Percentiles rank a stretch among this genome's conserved stretches.
Conservation (phyloP, 2,113 vertebrate genomes). For the Nothobranchius kuhntae region DNA sequence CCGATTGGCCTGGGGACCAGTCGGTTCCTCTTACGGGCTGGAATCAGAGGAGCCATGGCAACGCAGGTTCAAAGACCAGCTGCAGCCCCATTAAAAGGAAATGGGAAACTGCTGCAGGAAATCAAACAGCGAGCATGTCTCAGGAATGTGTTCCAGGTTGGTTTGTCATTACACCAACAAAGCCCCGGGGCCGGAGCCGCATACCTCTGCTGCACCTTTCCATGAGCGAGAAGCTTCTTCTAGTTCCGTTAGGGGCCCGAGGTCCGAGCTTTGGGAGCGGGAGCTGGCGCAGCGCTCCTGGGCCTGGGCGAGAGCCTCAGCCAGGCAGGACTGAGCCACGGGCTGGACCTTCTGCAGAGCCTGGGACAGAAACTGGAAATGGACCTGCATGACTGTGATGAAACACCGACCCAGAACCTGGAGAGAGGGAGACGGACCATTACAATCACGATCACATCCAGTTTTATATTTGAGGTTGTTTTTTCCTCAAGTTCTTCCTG, state of each 20-base stretch:
- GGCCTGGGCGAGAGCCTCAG: conserved; percentile 86
- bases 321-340: conserved; percentile 93
- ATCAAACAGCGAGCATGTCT: conserved; percentile 43
- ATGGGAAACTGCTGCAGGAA: conserved; percentile 59
- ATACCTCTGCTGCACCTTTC: conserved; percentile 94
- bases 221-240: conserved; percentile 93
- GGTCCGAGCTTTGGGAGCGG: conserved; percentile 74
- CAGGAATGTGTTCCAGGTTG: conserved; percentile 49
- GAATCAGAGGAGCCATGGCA: conserved; percentile 6
- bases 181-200: conserved; percentile 22
- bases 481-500: no score
- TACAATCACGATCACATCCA: not conserved
- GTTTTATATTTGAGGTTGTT: no score
- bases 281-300: conserved; percentile 86
- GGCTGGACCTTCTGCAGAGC: conserved; percentile 97
- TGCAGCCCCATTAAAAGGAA: conserved; percentile 29
- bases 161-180: conserved; percentile 42
- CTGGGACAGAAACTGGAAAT: conserved; percentile 98
- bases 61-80: conserved; percentile 32
- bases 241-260: conserved; percentile 84
- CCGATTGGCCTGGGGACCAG: conserved; percentile 58
- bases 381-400: conserved; percentile 97
- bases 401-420: conserved; percentile 97
- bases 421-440: conserved; percentile 24
- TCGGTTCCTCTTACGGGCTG: conserved; percentile 18